Evolutionary conservation across 2,888 invertebrate species (phyloP), one percentile per base, ranked within the genome.

Genomic region (Eupeodes luniger): DNA sequence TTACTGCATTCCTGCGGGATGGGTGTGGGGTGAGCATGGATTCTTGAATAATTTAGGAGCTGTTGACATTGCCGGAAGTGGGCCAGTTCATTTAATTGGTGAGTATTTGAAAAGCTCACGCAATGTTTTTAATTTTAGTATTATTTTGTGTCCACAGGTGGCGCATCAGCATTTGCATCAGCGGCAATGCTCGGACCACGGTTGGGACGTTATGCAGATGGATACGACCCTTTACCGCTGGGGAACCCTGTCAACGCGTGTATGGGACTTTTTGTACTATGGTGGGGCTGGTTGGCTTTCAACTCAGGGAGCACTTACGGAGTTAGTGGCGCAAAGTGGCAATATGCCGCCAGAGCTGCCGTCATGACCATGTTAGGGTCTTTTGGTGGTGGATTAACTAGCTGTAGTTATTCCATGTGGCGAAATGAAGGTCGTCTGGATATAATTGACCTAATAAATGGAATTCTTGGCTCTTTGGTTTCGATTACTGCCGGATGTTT

Each of bases 201-300:
- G 2, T 93, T 97, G 59, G 98, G 98, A 0, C 94, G 98, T 88
- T 98, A 98, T 92, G 96, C 97, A 16, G 95, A 96, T 66, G 97
- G 97, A 0, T 95, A 94, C 9, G 96, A 95, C 1, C 96, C 97
- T 0, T 92, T 97, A 62, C 97, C 98, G 0, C 94, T 98, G 89
- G 98, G 98, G 0, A 96, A 96, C 92, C 98, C 98, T 0, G 98
- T 98, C 6, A 98, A 98, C 92, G 98, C 98, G 0, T 96, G 97
- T 44, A 96, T 98, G 96, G 98, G 98, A 0, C 95, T 98, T 12
- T 98, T 98, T 92, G 98, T 98, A 55, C 94, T 98, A 0, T 98
- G 98, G 98, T 98, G 98, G 98, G 98, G 98, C 0, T 98, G 98
- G 98, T 94, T 99, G 76, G 98, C 98, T 0, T 98, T 98, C 92